A percentile compares a stretch with the other conserved stretches of the same genome.
These are phyloP conservation scores for Trinorchestia longiramus DNA, from an alignment of 1,140 invertebrate genomes.

Conservation along the genomic window DNA sequence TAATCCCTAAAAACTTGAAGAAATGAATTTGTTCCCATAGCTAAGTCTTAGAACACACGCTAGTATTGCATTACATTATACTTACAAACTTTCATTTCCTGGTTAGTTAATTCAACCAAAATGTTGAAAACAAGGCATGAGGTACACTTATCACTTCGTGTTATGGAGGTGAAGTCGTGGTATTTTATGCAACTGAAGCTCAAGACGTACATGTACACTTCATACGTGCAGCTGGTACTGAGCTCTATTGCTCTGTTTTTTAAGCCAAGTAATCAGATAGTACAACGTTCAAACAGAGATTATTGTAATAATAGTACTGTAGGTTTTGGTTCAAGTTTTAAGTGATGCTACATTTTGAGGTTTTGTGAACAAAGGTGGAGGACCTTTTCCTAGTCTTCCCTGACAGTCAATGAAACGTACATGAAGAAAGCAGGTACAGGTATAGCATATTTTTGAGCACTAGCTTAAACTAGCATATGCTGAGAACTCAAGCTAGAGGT, in stretches of 20 bases:
- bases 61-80: neutral
- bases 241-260: neutral
- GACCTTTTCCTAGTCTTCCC: neutral
- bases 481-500: neutral
- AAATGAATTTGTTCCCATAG: neutral
- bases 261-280: neutral
- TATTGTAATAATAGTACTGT: neutral
- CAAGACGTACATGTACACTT: too few relatives aligned
- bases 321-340: neutral
- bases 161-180: neutral
- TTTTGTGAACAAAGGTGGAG: neutral
- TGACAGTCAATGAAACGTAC: neutral
- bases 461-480: neutral
- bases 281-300: neutral
- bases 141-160: neutral
- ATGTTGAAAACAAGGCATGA: neutral
- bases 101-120: neutral
- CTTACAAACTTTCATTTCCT: neutral
- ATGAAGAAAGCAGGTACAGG: neutral
- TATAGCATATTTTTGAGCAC: neutral
- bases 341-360: neutral
- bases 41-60: neutral
- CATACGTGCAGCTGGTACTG: neutral
- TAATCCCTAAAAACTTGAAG: neutral
- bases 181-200: neutral